Percentiles rank a stretch among this genome's conserved stretches.
phyloP scores from a whole-genome alignment of 2,113 vertebrate genomes.

The Balaeniceps rex region DNA sequence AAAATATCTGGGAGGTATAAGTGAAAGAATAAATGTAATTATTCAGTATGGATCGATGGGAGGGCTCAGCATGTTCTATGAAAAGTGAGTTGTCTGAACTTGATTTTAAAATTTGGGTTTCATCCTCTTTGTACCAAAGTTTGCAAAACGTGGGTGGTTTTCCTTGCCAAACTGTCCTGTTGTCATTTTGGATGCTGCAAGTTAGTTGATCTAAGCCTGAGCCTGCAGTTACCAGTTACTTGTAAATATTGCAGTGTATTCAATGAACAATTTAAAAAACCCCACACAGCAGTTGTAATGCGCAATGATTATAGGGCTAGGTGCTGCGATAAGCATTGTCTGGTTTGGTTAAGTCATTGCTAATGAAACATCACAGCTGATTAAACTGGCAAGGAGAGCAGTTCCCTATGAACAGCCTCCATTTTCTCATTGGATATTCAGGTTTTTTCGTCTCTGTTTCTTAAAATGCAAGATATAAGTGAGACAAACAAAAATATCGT shows the following conservation, averaged over 20 bases:
- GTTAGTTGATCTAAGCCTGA: background rate
- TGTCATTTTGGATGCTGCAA: background rate
- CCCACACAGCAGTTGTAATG: background rate
- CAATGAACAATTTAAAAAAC: background rate
- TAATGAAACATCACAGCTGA: slow-evolving; percentile 47
- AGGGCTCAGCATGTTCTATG: background rate
- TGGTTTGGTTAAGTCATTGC: slow-evolving; percentile 47
- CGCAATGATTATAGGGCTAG: slow-evolving; percentile 9
- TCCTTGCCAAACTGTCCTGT: background rate
- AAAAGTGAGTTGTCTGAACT: background rate
- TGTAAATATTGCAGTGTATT: background rate
- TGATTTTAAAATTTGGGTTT: background rate
- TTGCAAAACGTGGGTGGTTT: background rate
- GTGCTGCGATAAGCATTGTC: slow-evolving; percentile 1
- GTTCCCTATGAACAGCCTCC: background rate
- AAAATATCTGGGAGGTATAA: background rate
- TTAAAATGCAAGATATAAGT: background rate
- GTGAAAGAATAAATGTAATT: background rate
- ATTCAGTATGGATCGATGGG: background rate
- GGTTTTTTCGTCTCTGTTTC: background rate
- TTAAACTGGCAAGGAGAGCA: slow-evolving; percentile 18
- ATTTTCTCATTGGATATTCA: background rate
- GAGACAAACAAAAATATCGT: background rate
- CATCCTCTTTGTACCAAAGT: background rate
- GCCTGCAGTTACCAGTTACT: background rate